Evolutionary conservation across 92 coral and sea anemone genomes (phyloP), one percentile per base, ranked within the genome.

Genomic region (Umimayanthus kanabou): DNA sequence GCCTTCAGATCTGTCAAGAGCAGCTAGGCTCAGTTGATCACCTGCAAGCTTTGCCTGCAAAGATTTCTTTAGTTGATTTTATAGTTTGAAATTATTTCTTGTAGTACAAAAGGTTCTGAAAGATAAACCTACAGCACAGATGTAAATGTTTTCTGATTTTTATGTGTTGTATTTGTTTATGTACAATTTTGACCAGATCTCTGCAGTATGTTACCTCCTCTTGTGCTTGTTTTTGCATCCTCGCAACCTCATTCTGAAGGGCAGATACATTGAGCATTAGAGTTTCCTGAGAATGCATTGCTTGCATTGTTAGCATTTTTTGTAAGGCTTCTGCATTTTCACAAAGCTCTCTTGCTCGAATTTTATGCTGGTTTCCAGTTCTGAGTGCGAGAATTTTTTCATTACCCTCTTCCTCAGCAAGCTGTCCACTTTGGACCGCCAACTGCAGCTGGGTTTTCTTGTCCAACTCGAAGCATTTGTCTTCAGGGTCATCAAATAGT

Each of bases 31-130:
- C 65, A 77, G 43, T 77, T 89, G 88, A 8, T 89, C 88, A 89
- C 77, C 88, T 67, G 91, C 88, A 49, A 89, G 91, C 79, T 66
- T 88, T 77, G 84, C 91, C 91, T 84, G 53, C 49, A 4, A 6
- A 45, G 0, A 4, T 80, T 55, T 80, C 37, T 80, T 2, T 4
- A 29, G 75, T n/a, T 6, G 55, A 45, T 45, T 1, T 45, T 45
- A 45, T 45, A 80, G 50, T 15, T 73, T 45, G 50, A 45, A 45
- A 45, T 45, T 45, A 73, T 28, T 28, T 10, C 9, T 70, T 23
- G 42, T 30, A 26, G 14, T 37, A 5, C 10, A 29, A 45, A 10
- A 45, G 28, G 43, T 13, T 80, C 61, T 80, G 57, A 20, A 15
- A 39, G 80, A 76, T 76, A 1, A 42, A 76, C 29, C 6, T 76